Percentiles rank a stretch among this genome's conserved stretches.
phyloP scores from a whole-genome alignment of 2,888 invertebrate species.

The Melangyna quadrimaculata region DNA sequence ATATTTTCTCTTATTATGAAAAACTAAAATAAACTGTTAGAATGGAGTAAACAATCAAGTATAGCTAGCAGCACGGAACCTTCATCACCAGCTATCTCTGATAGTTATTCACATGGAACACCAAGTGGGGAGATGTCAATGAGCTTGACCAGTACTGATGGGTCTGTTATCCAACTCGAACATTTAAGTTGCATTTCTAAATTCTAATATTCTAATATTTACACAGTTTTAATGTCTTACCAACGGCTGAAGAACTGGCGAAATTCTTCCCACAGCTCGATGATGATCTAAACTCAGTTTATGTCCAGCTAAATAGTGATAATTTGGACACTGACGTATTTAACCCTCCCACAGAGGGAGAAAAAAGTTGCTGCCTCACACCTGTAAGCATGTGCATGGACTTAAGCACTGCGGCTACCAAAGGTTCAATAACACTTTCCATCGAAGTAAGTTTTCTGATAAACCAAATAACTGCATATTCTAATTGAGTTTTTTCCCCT shows the following conservation, averaged over 20 bases:
- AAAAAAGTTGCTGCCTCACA: slow-evolving; percentile 80
- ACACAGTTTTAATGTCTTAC: slow-evolving; percentile 76
- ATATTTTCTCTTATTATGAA: slow-evolving; percentile 33
- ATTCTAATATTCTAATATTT: no score
- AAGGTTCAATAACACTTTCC: slow-evolving; percentile 83
- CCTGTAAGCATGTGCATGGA: slow-evolving; percentile 86
- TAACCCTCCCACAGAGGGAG: slow-evolving; percentile 73
- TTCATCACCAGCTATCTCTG: slow-evolving; percentile 89
- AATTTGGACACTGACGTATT: slow-evolving; percentile 74
- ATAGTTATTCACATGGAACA: slow-evolving; percentile 82
- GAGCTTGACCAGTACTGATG: slow-evolving; percentile 85
- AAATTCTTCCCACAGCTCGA: slow-evolving; percentile 84
- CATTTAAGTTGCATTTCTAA: no score
- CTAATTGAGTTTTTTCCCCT: no score
- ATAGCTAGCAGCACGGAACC: slow-evolving; percentile 86
- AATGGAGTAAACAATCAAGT: slow-evolving; percentile 94
- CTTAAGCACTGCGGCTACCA: slow-evolving; percentile 87
- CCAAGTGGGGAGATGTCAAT: slow-evolving; percentile 84
- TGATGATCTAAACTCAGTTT: slow-evolving; percentile 82
- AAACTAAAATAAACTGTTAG: slow-evolving; percentile 76
- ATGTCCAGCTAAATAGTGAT: slow-evolving; percentile 81
- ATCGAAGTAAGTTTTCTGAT: slow-evolving; percentile 74
- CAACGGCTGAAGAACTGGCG: slow-evolving; percentile 80
- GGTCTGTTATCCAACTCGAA: slow-evolving; percentile 79
- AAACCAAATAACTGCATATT: not conserved